Conservation (phyloP, 2,888 invertebrate genomes). For the Eupithecia abbreviata region DNA sequence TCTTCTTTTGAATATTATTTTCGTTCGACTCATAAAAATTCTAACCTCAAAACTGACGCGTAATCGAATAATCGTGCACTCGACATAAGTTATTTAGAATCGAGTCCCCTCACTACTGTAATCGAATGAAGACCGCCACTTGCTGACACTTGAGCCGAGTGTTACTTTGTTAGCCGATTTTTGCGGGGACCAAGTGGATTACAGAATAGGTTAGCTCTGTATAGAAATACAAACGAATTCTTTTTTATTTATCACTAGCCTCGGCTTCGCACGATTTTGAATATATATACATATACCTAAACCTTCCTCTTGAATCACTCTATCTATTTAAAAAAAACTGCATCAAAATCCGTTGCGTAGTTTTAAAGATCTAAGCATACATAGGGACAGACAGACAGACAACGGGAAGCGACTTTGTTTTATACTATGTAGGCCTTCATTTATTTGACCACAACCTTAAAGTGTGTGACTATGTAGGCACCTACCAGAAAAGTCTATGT, state of each 20-base stretch:
- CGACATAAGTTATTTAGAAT: constrained; percentile 77
- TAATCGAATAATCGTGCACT: constrained; percentile 81
- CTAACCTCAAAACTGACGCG: constrained; percentile 64
- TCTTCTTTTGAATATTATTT: not conserved
- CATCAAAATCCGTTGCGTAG: too few species aligned
- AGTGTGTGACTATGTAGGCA: not conserved
- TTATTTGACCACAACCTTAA: not conserved
- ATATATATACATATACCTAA: too few species aligned
- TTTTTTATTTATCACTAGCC: not conserved
- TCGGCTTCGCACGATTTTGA: too few species aligned
- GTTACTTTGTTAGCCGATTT: constrained; percentile 81
- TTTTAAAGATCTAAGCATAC: too few species aligned
- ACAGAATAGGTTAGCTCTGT: constrained; percentile 4
- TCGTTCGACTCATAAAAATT: not conserved
- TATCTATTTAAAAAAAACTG: too few species aligned
- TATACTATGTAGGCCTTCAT: not conserved
- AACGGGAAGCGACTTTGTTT: too few species aligned
- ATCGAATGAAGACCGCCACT: constrained; percentile 81
- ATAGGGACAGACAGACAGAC: too few species aligned
- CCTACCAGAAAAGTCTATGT: not conserved
- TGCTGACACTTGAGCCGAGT: constrained; percentile 74
- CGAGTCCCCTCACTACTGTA: constrained; percentile 73
- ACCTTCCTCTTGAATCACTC: too few species aligned
- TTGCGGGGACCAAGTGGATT: constrained; percentile 57
- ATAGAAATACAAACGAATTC: constrained; percentile 1